Conservation (phyloP, 1,140 invertebrate species). For the Augochlora pura region DNA sequence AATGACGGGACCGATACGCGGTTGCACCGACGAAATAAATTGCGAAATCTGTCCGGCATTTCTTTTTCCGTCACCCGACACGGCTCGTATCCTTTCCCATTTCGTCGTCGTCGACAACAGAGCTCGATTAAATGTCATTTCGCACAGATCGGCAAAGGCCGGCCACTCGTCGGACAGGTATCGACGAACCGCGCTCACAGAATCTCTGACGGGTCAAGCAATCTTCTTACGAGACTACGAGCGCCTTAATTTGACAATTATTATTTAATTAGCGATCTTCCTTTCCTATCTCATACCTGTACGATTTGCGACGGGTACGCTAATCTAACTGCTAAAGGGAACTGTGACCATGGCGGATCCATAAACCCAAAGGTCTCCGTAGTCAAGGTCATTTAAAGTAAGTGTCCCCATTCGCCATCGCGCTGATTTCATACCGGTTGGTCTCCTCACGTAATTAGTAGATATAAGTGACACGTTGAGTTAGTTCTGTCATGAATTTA, state of each 20-base stretch:
- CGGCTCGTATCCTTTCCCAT: neutral
- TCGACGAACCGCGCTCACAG: conserved; percentile 23
- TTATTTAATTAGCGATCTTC: neutral
- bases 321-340: too few relatives aligned
- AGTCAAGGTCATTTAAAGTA: too few relatives aligned
- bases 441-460: too few relatives aligned
- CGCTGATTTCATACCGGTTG: too few relatives aligned
- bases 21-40: conserved; percentile 18
- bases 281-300: too few relatives aligned
- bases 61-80: neutral
- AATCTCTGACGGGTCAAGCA: neutral
- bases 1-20: conserved; percentile 50
- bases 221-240: neutral
- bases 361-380: too few relatives aligned
- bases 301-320: too few relatives aligned
- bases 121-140: conserved; percentile 31
- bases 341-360: too few relatives aligned
- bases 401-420: too few relatives aligned
- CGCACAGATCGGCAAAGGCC: conserved; percentile 1
- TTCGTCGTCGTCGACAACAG: neutral
- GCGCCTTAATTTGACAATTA: neutral
- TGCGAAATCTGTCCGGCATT: conserved; percentile 29
- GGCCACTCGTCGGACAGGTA: conserved; percentile 15
- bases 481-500: too few relatives aligned
- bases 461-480: too few relatives aligned